These are phyloP conservation scores for Sminthurides bifidus DNA, from an alignment of 1,140 invertebrate species.

Conservation along the genomic window DNA sequence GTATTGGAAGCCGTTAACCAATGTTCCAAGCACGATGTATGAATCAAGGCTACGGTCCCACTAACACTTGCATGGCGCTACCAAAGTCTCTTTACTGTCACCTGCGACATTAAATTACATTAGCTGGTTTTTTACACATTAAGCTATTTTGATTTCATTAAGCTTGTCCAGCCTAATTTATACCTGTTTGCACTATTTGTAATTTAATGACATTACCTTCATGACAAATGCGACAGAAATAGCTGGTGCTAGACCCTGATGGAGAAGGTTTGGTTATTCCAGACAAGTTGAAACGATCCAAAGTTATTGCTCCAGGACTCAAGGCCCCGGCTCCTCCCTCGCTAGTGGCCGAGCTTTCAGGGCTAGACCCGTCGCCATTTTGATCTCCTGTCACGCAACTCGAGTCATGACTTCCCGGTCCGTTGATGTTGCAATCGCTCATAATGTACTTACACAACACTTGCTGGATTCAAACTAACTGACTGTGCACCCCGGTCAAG, in stretches of 20 bases:
- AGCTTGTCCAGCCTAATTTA: background rate
- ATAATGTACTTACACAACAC: too few species aligned
- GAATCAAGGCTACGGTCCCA: constrained; percentile 44
- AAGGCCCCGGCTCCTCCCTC: too few species aligned
- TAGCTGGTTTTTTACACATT: too few species aligned
- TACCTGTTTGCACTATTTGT: background rate
- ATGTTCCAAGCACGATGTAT: constrained; percentile 45
- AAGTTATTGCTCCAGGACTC: too few species aligned
- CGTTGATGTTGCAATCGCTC: too few species aligned
- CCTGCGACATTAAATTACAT: constrained; percentile 32
- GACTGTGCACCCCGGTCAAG: too few species aligned
- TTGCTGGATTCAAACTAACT: too few species aligned
- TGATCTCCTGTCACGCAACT: too few species aligned
- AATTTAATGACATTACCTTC: constrained; percentile 28
- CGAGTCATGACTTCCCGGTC: too few species aligned
- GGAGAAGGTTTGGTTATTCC: constrained; percentile 8
- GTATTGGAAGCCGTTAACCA: constrained; percentile 47
- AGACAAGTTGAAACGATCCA: too few species aligned
- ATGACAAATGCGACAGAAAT: constrained; percentile 39
- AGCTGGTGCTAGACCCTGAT: constrained; percentile 17
- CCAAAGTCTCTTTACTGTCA: constrained; percentile 39
- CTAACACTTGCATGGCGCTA: constrained; percentile 48
- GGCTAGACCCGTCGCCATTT: too few species aligned
- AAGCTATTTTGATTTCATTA: background rate
- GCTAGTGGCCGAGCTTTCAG: too few species aligned